Base-by-base conservation (phyloP, 2,797 vertebrate species). In the Miichthys miiuy region DNA sequence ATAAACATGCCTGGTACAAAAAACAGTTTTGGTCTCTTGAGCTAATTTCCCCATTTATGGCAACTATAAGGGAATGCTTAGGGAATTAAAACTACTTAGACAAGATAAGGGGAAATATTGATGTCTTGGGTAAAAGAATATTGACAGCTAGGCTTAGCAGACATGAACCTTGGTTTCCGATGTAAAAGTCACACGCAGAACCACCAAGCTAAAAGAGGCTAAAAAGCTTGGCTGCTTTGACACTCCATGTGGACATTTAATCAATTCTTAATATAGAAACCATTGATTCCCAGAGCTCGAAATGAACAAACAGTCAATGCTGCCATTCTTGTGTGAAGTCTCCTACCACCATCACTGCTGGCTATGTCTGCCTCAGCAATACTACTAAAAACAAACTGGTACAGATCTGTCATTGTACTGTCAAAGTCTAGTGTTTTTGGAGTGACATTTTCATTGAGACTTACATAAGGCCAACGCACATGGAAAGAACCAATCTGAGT, bases 381-480 rank as follows among this genome's bases (percentile, higher is more conserved):
- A 52, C 50, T 20, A 18, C 57, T 47, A 10, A 66, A 63, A 75
- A 63, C 60, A 70, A 75, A 51, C 25, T 38, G 34, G 47, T 48
- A 84, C 68, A 84, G 71, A 56, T 75, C 58, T 57, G 69, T 50
- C 62, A 66, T 74, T 85, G 76, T 80, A 16, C 73, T 46, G 72
- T 65, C 47, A n/a, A 50, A 18, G 38, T 57, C 85, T 74, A 55
- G 60, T 64, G 38, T 65, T 64, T 67, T 27, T 34, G n/a, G 18
- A 71, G 58, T 75, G 71, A 68, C 78, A 71, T 74, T 87, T 88
- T 82, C 57, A 84, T 58, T 74, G 62, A 75, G 75, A n/a, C 47
- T 80, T 76, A 69, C 41, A 54, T 44, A 67, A 80, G 46, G 47
- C 47, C 60, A 50, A 50, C 1, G 44, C 77, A 65, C 34, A 66